These are phyloP conservation scores for Acrobasis consociella DNA, from an alignment of 2,888 invertebrate species.

Conservation along the genomic window DNA sequence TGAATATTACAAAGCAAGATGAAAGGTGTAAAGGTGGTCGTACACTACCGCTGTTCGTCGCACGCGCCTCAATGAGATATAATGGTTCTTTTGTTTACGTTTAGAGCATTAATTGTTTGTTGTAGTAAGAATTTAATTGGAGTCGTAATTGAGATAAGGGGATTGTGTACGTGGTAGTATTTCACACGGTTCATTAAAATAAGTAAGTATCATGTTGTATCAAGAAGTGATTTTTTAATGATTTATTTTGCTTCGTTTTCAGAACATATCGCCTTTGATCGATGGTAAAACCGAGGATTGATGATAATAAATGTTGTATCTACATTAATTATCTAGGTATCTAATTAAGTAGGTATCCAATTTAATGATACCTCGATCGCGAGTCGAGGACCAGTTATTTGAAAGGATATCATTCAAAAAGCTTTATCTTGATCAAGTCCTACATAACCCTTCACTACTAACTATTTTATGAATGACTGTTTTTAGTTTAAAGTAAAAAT, in stretches of 20 bases:
- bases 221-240: not conserved
- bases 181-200: conserved; percentile 14
- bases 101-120: conserved; percentile 28
- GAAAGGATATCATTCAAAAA: no score
- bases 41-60: conserved; percentile 67
- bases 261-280: not conserved
- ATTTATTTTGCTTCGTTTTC: not conserved
- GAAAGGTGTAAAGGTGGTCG: conserved; percentile 43
- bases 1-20: conserved; percentile 25
- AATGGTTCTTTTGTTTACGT: conserved; percentile 73
- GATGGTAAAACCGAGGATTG: no score
- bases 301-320: no score
- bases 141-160: conserved; percentile 19
- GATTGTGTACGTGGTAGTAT: conserved; percentile 11
- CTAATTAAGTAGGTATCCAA: no score
- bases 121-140: conserved; percentile 18
- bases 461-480: no score
- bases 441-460: no score
- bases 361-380: no score
- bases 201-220: not conserved
- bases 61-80: conserved; percentile 73
- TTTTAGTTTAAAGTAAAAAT: no score
- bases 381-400: no score
- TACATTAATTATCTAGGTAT: no score
- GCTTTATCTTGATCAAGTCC: no score